Base-by-base conservation (phyloP, 2,797 vertebrate genomes). In the Coracias cyanogaster region DNA sequence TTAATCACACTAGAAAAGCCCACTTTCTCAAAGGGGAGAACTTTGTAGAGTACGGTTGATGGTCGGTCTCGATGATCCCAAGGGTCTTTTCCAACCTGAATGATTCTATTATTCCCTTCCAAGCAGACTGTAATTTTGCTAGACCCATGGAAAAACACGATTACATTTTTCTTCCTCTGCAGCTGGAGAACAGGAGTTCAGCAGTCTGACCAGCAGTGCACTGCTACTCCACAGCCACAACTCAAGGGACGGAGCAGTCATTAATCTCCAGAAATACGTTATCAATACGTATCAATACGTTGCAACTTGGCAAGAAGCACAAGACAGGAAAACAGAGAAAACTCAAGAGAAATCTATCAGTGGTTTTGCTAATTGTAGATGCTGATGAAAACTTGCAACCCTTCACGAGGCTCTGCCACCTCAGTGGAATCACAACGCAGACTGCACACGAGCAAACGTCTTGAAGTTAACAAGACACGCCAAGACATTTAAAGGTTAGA, bases 351-450 rank as follows among this genome's bases (percentile, higher is more conserved):
- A 82, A 66, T 20, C 35, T 33, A 11, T 6, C 5, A 12, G 5
- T 0, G 20, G 55, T 83, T 55, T 90, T 86, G 67, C 85, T 95
- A 96, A 95, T 67, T 86, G 90, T 70, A 88, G 83, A 94, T 83
- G 87, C 85, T 92, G 76, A 69, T 37, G 89, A 96, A 86, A 93
- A 94, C 43, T 69, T 80, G 72, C 15, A 20, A 88, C 37, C 39
- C 48, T 74, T 66, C 21, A 67, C 5, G 8, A 94, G 9, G 31
- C 24, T 83, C 83, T 61, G 62, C 24, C 35, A 82, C 66, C 82
- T 89, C 45, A 85, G 12, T 16, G 89, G 86, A 70, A 72, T 41
- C 64, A 52, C 46, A 71, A 91, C 2, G 37, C 60, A 97, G 94
- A 79, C 65, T 9, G 3, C 51, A 28, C 37, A 52, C 15, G 2